A percentile compares a stretch with the other conserved stretches of the same genome.
phyloP scores from a whole-genome alignment of 2,888 invertebrate species.

The Anodontia alba region DNA sequence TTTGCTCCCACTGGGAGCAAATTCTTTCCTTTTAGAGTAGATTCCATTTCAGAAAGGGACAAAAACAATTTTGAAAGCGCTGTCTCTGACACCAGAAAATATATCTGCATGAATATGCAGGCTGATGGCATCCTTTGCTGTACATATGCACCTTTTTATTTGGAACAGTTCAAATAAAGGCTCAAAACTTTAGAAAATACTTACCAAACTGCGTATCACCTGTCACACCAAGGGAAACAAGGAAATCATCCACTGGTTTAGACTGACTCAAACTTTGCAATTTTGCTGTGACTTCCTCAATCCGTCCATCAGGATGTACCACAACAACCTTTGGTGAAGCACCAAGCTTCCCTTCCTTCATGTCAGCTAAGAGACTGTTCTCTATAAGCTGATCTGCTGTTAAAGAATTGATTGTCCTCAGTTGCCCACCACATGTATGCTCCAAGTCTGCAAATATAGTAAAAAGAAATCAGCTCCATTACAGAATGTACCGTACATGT shows the following conservation, averaged over 20 bases:
- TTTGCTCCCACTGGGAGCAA: no score
- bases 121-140: no score
- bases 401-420: constrained; percentile 51
- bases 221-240: constrained; percentile 57
- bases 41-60: no score
- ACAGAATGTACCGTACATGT: no score
- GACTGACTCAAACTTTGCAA: constrained; percentile 66
- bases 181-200: no score
- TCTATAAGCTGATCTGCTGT: constrained; percentile 76
- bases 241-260: constrained; percentile 62
- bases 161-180: no score
- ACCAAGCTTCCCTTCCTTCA: constrained; percentile 77
- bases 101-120: no score
- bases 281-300: constrained; percentile 78
- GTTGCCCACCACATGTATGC: constrained; percentile 56
- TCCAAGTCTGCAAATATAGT: neutral
- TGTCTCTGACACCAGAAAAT: no score
- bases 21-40: no score
- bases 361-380: constrained; percentile 74
- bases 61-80: no score
- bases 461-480: no score
- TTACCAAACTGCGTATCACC: constrained; percentile 59
- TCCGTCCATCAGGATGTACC: constrained; percentile 79
- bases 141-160: no score
- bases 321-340: constrained; percentile 80